Percentiles rank a stretch among this genome's conserved stretches.
Conservation (phyloP, 2,797 vertebrate genomes). For the Micropoecilia bifurca region DNA sequence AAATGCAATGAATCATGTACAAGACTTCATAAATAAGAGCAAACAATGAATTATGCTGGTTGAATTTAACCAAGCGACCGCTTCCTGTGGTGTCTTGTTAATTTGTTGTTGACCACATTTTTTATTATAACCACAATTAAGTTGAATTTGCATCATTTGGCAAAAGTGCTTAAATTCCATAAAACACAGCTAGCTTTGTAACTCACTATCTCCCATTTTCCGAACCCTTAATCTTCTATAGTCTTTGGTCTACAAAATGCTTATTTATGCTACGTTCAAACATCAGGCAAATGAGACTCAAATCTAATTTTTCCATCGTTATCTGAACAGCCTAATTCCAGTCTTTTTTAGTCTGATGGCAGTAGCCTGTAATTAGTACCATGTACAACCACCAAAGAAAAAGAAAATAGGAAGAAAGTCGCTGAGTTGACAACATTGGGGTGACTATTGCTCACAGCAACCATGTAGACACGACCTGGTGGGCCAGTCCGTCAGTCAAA, state of each 20-base stretch:
- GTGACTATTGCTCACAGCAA: no score
- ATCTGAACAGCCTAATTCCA: neutral
- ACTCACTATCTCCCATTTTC: neutral
- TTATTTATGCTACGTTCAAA: neutral
- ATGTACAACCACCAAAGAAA: neutral
- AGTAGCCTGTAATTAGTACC: neutral
- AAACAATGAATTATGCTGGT: neutral
- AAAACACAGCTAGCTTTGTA: neutral
- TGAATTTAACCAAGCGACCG: neutral
- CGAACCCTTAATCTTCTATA: neutral
- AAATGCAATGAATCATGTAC: neutral
- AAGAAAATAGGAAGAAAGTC: neutral
- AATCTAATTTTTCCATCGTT: neutral
- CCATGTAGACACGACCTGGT: no score
- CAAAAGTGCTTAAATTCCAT: neutral
- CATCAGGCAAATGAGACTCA: neutral
- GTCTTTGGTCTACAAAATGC: neutral
- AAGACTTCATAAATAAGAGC: neutral
- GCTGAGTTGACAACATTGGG: no score
- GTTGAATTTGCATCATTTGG: neutral
- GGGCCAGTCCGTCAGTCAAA: no score
- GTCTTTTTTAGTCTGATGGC: neutral
- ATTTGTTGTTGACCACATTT: neutral
- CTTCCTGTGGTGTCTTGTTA: neutral
- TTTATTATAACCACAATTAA: neutral